Evolutionary conservation across 2,797 vertebrate genomes (phyloP), one percentile per base, ranked within the genome.

Genomic region (Threskiornis aethiopicus): DNA sequence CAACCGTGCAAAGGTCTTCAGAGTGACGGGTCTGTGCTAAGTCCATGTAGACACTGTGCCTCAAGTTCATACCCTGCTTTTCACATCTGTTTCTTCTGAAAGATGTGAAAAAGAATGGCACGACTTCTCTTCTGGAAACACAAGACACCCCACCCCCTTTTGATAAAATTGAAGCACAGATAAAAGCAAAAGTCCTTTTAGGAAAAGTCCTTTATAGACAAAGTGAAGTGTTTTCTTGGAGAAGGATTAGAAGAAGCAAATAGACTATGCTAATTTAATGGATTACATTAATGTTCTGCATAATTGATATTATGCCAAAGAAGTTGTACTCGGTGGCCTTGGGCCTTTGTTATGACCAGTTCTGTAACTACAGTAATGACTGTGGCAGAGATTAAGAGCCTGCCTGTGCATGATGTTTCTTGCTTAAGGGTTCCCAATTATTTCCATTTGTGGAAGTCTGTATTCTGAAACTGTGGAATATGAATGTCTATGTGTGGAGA

Each of bases 71-170:
- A 15, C 51, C 5, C 47, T 77, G 29, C 55, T 65, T 85, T 69
- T 84, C 33, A 33, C 29, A 42, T 39, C 10, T 75, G 1, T 76
- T 57, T 35, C 13, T 81, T 81, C 55, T 37, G 72, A 44, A 77
- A 67, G 35, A 59, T 13, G 28, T 33, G 2, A 31, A 54, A 52
- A 61, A 52, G 28, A 87, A 39, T 0, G 2, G 3, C 21, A 3
- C 14, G 57, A 2, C 12, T 67, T 37, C 9, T 69, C 22, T 88
- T 39, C 37, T 72, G 39, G 9, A 89, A 57, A 42, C 24, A 31
- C 5, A 51, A 41, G 18, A 70, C 61, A 8, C 1, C 1, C 0
- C 9, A 13, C 12, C 4, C 3, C 4, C 5, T 49, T 66, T 51
- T 49, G 49, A 12, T 83, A 76, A 64, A 67, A 37, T 13, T 49